Conservation (phyloP, 2,888 invertebrate species). For the Erebia epiphron region DNA sequence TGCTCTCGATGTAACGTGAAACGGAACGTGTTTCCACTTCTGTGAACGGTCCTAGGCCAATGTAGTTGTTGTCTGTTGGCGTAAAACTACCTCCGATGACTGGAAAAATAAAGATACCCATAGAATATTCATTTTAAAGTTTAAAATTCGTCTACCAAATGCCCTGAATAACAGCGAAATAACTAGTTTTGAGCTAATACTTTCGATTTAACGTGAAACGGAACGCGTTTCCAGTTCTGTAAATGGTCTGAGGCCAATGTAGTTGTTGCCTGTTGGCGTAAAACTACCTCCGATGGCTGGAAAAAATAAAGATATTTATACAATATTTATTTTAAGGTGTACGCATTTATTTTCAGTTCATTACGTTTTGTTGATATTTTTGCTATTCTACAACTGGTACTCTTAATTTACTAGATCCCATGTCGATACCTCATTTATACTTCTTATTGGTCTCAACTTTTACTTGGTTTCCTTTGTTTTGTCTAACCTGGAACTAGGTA, state of each 20-base stretch:
- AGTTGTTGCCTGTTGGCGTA: constrained; percentile 65
- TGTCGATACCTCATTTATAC: too few relatives aligned
- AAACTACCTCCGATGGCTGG: constrained; percentile 66
- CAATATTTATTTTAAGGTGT: not conserved
- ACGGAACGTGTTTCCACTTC: constrained; percentile 79
- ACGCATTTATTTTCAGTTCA: not conserved
- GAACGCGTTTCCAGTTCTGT: constrained; percentile 81
- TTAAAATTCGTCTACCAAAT: constrained; percentile 84
- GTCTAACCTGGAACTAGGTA: too few relatives aligned
- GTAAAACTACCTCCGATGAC: constrained; percentile 74
- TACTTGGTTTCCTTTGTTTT: too few relatives aligned
- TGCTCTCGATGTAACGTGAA: constrained; percentile 66
- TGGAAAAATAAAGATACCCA: constrained; percentile 46
- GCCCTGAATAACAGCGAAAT: constrained; percentile 85
- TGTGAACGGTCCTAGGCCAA: constrained; percentile 81
- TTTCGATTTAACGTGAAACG: constrained; percentile 69
- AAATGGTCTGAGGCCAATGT: constrained; percentile 78
- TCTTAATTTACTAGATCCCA: too few relatives aligned
- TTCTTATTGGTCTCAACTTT: too few relatives aligned
- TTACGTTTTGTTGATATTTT: not conserved
- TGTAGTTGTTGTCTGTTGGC: constrained; percentile 67
- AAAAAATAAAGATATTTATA: not conserved
- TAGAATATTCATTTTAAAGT: constrained; percentile 51
- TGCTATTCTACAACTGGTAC: too few relatives aligned
- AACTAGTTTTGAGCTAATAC: constrained; percentile 63